phyloP scores from a whole-genome alignment of 2,113 vertebrate genomes.

The Climacteris rufus region DNA sequence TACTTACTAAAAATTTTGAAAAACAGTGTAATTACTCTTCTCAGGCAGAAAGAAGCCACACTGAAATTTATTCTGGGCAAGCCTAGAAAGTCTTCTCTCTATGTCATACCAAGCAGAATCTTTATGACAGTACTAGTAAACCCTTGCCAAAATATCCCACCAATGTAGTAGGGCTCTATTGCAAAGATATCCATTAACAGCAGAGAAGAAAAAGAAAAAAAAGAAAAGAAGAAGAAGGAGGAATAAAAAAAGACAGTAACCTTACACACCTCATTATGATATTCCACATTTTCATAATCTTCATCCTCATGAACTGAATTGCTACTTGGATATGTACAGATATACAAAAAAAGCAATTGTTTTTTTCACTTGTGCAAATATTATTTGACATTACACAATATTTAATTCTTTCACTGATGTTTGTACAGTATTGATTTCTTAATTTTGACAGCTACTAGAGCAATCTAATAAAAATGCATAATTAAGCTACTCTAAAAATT shows the following conservation, averaged over 20 bases:
- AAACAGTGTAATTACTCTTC: background rate
- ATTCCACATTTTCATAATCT: background rate
- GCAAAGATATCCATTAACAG: background rate
- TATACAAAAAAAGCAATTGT: background rate
- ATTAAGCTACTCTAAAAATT: background rate
- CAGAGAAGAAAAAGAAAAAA: rapidly evolving
- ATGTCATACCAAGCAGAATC: background rate
- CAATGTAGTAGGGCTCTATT: background rate
- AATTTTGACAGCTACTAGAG: background rate
- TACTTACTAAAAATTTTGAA: background rate
- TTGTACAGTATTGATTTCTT: background rate
- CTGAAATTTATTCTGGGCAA: background rate
- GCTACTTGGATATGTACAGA: background rate
- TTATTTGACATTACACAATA: background rate
- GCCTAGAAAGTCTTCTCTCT: background rate
- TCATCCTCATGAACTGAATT: background rate
- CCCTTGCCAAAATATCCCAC: background rate
- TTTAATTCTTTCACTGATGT: background rate
- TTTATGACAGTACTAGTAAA: background rate
- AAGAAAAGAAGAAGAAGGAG: too few species aligned
- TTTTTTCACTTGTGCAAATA: background rate
- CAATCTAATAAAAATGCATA: background rate
- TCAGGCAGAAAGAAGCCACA: background rate
- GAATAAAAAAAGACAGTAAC: background rate
- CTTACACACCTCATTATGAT: background rate